A percentile compares a stretch with the other conserved stretches of the same genome.
These are phyloP conservation scores for Cephonodes hylas DNA, from an alignment of 2,888 invertebrate species.

Conservation along the genomic window DNA sequence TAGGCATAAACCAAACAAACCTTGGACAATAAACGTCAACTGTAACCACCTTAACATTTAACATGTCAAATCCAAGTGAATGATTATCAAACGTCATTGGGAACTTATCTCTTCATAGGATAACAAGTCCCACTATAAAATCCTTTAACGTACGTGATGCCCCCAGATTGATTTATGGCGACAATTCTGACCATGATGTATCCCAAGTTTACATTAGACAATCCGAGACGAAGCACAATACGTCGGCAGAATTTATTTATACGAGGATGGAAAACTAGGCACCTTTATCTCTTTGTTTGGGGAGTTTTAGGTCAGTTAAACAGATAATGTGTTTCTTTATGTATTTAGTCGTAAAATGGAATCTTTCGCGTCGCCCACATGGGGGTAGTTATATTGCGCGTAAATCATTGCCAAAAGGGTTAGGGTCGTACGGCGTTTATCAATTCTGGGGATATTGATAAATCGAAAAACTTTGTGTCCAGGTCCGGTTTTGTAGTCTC, in stretches of 20 bases:
- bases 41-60: background rate
- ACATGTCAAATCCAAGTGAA: slow-evolving; percentile 10
- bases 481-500: too few relatives aligned
- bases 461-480: too few relatives aligned
- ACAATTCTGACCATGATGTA: slow-evolving; percentile 56
- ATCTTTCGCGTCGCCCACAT: slow-evolving; percentile 49
- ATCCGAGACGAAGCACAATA: slow-evolving; percentile 60
- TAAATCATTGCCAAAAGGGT: slow-evolving; percentile 43
- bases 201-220: slow-evolving; percentile 70
- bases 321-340: slow-evolving; percentile 73
- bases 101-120: slow-evolving; percentile 56
- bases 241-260: slow-evolving; percentile 73
- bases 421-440: slow-evolving; percentile 15
- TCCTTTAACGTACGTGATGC: slow-evolving; percentile 63
- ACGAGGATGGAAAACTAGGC: slow-evolving; percentile 59
- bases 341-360: slow-evolving; percentile 67
- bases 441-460: background rate
- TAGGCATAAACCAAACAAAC: background rate
- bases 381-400: slow-evolving; percentile 48
- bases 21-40: background rate
- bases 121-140: slow-evolving; percentile 61
- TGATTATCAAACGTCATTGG: slow-evolving; percentile 33
- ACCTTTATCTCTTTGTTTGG: slow-evolving; percentile 74
- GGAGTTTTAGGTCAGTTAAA: slow-evolving; percentile 70
- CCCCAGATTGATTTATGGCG: slow-evolving; percentile 67